These are phyloP conservation scores for Atta cephalotes DNA, from an alignment of 1,140 invertebrate genomes.

Conservation along the genomic window DNA sequence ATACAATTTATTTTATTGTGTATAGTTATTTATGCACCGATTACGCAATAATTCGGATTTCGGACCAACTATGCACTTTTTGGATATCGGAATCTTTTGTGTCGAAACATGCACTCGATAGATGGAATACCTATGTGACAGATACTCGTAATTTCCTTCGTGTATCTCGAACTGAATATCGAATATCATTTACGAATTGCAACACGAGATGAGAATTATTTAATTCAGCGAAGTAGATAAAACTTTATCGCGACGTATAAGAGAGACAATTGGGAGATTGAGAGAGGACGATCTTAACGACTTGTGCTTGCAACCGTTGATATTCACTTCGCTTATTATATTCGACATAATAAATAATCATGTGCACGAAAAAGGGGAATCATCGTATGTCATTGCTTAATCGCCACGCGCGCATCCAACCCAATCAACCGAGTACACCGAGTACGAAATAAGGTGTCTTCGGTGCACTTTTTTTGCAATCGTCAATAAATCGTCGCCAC, in stretches of 20 bases:
- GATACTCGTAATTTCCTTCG: not conserved
- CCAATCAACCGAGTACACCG: not conserved
- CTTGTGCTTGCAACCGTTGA: not conserved
- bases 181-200: not conserved
- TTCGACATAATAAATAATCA: slow-evolving; percentile 27
- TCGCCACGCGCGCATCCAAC: not conserved
- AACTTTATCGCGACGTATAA: not conserved
- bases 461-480: slow-evolving; percentile 5
- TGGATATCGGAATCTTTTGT: not conserved
- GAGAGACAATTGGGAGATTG: not conserved
- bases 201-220: not conserved
- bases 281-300: not conserved
- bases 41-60: slow-evolving; percentile 62
- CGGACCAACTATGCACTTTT: slow-evolving; percentile 52
- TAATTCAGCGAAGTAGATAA: not conserved
- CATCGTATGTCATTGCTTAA: slow-evolving; percentile 18
- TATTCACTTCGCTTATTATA: not conserved
- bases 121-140: not conserved
- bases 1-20: slow-evolving; percentile 49
- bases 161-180: not conserved
- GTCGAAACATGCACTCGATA: not conserved
- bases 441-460: not conserved
- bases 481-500: slow-evolving; percentile 36
- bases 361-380: slow-evolving; percentile 9
- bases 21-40: slow-evolving; percentile 60